phyloP scores from a whole-genome alignment of 2,888 invertebrate species.

The Pseudolycoriella hygida region DNA sequence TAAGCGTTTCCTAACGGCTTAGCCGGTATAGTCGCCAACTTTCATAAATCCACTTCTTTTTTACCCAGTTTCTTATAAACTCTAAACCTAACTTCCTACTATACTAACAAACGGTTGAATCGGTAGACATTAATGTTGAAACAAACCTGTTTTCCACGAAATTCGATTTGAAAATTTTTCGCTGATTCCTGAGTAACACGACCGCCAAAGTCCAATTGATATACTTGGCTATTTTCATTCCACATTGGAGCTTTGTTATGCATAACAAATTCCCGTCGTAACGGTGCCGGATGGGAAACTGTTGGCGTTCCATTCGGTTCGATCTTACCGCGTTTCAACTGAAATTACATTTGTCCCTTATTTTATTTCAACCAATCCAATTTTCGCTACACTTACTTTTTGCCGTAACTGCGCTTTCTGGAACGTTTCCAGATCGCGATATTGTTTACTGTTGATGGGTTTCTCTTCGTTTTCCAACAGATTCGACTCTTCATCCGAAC shows the following conservation, averaged over 20 bases:
- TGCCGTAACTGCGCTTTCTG: constrained; percentile 82
- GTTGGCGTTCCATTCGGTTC: constrained; percentile 33
- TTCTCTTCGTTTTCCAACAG: constrained; percentile 21
- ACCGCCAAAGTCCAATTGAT: constrained; percentile 97
- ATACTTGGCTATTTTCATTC: constrained; percentile 98
- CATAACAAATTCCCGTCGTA: constrained; percentile 74
- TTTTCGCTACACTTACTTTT: constrained; percentile 61
- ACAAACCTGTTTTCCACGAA: constrained; percentile 79
- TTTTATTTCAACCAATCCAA: too few species aligned
- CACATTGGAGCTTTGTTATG: constrained; percentile 96
- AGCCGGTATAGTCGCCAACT: too few species aligned
- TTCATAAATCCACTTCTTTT: too few species aligned
- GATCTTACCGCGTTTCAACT: constrained; percentile 57
- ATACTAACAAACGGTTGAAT: too few species aligned
- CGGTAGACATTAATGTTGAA: too few species aligned
- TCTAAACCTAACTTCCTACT: too few species aligned
- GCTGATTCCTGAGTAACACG: constrained; percentile 98
- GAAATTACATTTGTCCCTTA: too few species aligned
- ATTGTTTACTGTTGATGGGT: constrained; percentile 41
- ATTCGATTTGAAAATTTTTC: constrained; percentile 98
- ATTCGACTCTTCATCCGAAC: constrained; percentile 63
- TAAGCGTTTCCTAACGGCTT: too few species aligned
- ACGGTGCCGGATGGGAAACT: constrained; percentile 28
- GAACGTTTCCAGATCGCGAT: constrained; percentile 74
- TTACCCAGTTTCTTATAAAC: too few species aligned